Evolutionary conservation across 2,888 invertebrate genomes (phyloP).

Genomic region (Trilocha varians): DNA sequence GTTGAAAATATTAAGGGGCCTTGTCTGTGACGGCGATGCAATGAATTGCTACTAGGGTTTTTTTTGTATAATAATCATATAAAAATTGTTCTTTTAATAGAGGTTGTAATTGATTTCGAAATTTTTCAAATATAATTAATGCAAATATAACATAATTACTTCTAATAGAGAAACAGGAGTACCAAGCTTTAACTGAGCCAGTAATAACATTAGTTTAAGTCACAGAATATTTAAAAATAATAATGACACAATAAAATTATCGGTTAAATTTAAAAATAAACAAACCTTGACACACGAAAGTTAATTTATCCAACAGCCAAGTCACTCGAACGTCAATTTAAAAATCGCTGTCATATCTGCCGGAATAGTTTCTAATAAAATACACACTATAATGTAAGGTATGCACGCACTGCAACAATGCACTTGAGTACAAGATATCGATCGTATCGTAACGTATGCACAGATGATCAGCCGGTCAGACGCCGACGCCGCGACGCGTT

Average conservation of each 20-base stretch:
- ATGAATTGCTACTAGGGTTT: not conserved
- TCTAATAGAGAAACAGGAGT: no score
- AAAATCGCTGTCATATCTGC: constrained; percentile 29
- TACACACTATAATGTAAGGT: constrained; percentile 27
- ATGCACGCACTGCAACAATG: constrained; percentile 33
- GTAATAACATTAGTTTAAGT: no score
- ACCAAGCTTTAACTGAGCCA: no score
- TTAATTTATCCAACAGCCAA: constrained; percentile 5
- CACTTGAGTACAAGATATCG: constrained; percentile 51
- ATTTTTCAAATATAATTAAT: no score
- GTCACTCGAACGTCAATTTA: constrained; percentile 26
- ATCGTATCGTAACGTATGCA: constrained; percentile 45
- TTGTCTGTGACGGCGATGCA: not conserved
- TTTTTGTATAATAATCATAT: no score
- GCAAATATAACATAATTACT: no score
- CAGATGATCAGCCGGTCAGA: constrained; percentile 29
- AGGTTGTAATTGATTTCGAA: no score
- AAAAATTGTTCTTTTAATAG: no score
- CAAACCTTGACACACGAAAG: constrained; percentile 4
- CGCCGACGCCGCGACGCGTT: constrained; percentile 32
- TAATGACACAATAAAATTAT: not conserved
- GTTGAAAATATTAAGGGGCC: constrained; percentile 11
- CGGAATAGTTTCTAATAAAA: constrained; percentile 12
- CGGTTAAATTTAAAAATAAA: constrained; percentile 1
- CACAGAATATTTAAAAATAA: not conserved